Evolutionary conservation across 2,888 invertebrate genomes (phyloP).

Genomic region (Cancer borealis): DNA sequence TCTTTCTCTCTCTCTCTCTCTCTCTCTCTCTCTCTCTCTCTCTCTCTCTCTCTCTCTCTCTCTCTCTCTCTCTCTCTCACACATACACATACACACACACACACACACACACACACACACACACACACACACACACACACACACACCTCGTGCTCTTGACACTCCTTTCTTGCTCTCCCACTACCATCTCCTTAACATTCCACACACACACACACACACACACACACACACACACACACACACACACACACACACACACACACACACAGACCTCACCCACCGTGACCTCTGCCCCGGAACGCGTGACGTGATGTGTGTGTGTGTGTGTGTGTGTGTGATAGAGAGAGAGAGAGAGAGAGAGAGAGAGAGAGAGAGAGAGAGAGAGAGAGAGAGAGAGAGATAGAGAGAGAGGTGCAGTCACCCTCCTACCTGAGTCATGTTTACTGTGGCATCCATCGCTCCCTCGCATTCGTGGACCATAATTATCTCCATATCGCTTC

Average conservation of each 20-base stretch:
- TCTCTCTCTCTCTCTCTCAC: background rate
- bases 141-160: background rate
- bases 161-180: too few relatives aligned
- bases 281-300: background rate
- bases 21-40: conserved; percentile 52
- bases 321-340: too few relatives aligned
- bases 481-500: background rate
- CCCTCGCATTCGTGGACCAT: background rate
- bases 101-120: background rate
- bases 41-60: background rate
- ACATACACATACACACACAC: background rate
- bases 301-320: background rate
- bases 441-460: background rate
- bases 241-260: background rate
- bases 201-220: background rate
- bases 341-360: too few relatives aligned
- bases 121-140: background rate
- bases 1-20: conserved; percentile 33
- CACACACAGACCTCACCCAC: too few relatives aligned
- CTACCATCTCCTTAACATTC: too few relatives aligned
- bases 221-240: conserved; percentile 11
- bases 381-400: too few relatives aligned
- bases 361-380: too few relatives aligned
- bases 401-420: too few relatives aligned
- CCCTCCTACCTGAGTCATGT: background rate